Percentiles rank a stretch among this genome's conserved stretches.
These are phyloP conservation scores for Xylocopa sonorina DNA, from an alignment of 1,140 invertebrate species.

Conservation along the genomic window DNA sequence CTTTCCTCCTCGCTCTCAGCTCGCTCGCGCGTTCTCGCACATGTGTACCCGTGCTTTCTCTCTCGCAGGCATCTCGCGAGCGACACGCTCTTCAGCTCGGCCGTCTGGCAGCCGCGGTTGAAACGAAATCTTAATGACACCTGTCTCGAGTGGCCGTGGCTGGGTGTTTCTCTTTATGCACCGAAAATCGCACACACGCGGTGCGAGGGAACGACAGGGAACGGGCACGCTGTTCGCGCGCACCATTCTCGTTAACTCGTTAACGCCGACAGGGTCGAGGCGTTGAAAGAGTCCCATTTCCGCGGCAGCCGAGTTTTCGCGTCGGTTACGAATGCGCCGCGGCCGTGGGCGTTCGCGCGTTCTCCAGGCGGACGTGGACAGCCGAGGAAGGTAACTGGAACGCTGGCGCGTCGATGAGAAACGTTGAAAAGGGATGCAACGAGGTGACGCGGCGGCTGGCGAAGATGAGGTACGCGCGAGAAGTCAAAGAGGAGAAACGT, in stretches of 20 bases:
- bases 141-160: constrained; percentile 51
- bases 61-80: constrained; percentile 27
- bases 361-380: neutral
- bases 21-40: constrained; percentile 9
- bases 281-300: constrained; percentile 11
- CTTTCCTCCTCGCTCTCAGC: neutral
- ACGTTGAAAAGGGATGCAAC: neutral
- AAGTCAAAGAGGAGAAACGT: neutral
- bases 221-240: constrained; percentile 25
- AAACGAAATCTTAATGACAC: constrained; percentile 70
- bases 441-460: neutral
- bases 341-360: neutral
- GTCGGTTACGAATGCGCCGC: neutral
- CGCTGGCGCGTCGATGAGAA: neutral
- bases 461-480: neutral
- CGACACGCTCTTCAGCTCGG: constrained; percentile 42
- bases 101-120: constrained; percentile 46
- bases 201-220: neutral
- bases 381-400: neutral
- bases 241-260: constrained; percentile 39
- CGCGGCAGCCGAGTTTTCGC: neutral
- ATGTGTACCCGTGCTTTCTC: neutral
- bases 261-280: neutral
- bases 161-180: constrained; percentile 42
- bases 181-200: constrained; percentile 50